Percentiles rank a stretch among this genome's conserved stretches.
phyloP scores from a whole-genome alignment of 2,113 vertebrate species.

The Poecile atricapillus region DNA sequence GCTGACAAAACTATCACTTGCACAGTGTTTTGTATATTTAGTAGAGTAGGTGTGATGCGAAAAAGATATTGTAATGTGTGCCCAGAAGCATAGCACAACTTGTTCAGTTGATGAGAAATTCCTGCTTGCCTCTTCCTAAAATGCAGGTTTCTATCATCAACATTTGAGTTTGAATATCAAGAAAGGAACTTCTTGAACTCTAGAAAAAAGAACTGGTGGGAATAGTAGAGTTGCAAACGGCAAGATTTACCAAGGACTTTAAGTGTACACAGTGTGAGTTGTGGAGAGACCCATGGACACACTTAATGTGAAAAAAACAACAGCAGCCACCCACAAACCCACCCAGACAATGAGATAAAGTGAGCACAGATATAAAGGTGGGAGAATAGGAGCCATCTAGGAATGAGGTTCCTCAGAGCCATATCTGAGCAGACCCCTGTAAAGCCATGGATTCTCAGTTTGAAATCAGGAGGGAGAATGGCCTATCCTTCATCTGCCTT shows the following conservation, averaged over 20 bases:
- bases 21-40: conserved; percentile 33
- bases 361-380: neutral
- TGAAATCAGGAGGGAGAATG: neutral
- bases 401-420: neutral
- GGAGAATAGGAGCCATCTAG: neutral
- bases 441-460: neutral
- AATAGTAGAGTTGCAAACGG: neutral
- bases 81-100: neutral
- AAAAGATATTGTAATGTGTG: neutral
- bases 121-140: neutral
- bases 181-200: neutral
- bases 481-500: neutral
- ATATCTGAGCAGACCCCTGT: neutral
- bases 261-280: neutral
- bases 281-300: neutral
- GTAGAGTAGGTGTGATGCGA: conserved; percentile 6
- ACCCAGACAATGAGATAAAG: neutral
- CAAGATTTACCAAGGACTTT: neutral
- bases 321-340: neutral
- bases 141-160: neutral
- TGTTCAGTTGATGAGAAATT: neutral
- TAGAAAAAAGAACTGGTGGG: neutral
- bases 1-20: conserved; percentile 58
- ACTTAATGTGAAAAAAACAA: neutral
- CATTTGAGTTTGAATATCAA: neutral